Conservation (phyloP, 1,140 invertebrate species). For the Heterodera carotae region DNA sequence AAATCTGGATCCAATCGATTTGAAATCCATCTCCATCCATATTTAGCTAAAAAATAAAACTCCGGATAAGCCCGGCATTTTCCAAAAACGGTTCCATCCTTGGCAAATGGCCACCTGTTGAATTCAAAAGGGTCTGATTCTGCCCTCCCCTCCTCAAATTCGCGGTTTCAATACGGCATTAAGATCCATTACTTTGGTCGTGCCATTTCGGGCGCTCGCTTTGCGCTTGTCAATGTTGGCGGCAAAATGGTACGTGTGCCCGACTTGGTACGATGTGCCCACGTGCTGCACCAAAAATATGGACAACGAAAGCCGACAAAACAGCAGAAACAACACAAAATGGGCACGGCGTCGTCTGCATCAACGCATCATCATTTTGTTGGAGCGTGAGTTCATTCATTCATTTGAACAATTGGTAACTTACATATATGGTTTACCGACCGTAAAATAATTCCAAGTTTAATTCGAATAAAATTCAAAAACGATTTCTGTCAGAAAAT, state of each 20-base stretch:
- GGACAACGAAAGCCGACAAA: constrained; percentile 55
- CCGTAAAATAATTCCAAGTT: no score
- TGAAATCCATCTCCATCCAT: no score
- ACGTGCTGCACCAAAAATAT: constrained; percentile 56
- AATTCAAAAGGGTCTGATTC: no score
- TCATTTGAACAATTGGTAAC: no score
- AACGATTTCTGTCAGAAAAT: no score
- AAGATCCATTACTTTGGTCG: constrained; percentile 65
- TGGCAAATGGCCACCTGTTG: not conserved
- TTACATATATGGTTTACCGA: no score
- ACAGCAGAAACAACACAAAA: constrained; percentile 25
- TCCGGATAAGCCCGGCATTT: not conserved
- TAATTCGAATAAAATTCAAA: no score
- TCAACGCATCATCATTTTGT: constrained; percentile 10
- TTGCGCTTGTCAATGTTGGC: constrained; percentile 64
- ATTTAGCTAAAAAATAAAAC: no score
- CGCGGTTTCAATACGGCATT: no score
- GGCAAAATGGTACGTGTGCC: constrained; percentile 65
- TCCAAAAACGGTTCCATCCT: not conserved
- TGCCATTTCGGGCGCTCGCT: constrained; percentile 62
- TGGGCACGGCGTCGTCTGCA: constrained; percentile 40
- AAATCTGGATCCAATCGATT: no score
- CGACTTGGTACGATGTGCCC: constrained; percentile 59
- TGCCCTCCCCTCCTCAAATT: no score
- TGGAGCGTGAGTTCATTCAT: constrained; percentile 26